Evolutionary conservation across 2,888 invertebrate species (phyloP).

Genomic region (Amphiduros pacificus): DNA sequence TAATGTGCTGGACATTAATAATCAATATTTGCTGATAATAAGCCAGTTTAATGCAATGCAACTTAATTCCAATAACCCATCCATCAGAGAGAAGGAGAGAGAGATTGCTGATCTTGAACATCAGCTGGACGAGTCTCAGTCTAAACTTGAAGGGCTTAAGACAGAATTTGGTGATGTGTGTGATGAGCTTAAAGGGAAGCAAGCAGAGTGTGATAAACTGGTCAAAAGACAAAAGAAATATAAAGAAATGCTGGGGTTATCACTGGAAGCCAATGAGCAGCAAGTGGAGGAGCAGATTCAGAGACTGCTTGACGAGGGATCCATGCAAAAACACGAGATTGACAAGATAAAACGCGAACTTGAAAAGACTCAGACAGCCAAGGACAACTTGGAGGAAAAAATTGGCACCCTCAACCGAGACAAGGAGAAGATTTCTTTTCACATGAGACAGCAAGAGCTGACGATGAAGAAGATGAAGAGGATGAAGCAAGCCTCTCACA

Average conservation of each 20-base stretch:
- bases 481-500: constrained; percentile 6
- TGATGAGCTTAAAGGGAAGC: constrained; percentile 6
- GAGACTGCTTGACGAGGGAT: constrained; percentile 20
- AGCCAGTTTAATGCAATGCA: constrained; percentile 28
- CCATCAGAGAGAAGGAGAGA: background rate
- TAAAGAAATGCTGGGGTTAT: constrained; percentile 22
- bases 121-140: constrained; percentile 18
- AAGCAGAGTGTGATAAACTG: constrained; percentile 20
- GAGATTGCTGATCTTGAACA: constrained; percentile 19
- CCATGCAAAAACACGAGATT: constrained; percentile 16
- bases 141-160: constrained; percentile 18
- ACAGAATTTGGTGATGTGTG: constrained; percentile 13
- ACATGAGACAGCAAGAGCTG: constrained; percentile 30
- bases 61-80: constrained; percentile 2
- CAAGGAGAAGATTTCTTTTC: constrained; percentile 31
- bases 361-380: background rate
- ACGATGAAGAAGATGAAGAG: constrained; percentile 31
- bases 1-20: constrained; percentile 28
- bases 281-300: constrained; percentile 18
- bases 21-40: constrained; percentile 27
- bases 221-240: constrained; percentile 19
- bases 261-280: constrained; percentile 16
- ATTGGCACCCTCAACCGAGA: constrained; percentile 22
- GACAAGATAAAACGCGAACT: constrained; percentile 22
- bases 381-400: constrained; percentile 9